These are phyloP conservation scores for Leistus spinibarbis DNA, from an alignment of 2,888 invertebrate species.

Conservation along the genomic window DNA sequence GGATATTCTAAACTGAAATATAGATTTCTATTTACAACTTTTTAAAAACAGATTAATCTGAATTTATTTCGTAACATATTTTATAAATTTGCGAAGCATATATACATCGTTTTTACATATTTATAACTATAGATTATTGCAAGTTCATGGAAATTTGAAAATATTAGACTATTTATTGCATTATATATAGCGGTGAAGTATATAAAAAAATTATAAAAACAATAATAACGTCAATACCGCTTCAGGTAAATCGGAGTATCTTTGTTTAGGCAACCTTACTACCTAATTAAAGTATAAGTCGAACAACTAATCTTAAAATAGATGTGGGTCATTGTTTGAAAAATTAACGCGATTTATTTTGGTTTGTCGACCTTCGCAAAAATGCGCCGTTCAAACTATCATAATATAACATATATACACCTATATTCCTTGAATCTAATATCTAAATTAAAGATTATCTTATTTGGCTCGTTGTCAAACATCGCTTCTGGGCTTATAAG, in stretches of 20 bases:
- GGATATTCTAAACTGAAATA: no score
- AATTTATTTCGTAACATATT: no score
- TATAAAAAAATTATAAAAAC: no score
- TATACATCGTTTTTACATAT: no score
- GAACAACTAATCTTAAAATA: slow-evolving; percentile 6
- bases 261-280: background rate
- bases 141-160: no score
- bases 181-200: no score
- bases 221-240: background rate
- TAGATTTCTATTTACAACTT: no score
- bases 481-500: background rate
- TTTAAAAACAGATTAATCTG: no score
- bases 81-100: no score
- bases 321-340: slow-evolving; percentile 11
- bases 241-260: background rate
- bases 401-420: background rate
- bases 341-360: background rate
- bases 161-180: no score
- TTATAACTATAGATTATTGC: no score
- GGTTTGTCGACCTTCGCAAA: slow-evolving; percentile 8
- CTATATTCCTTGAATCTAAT: slow-evolving; percentile 11
- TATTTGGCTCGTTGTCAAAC: slow-evolving; percentile 3
- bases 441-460: background rate
- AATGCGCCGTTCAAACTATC: slow-evolving; percentile 1
- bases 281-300: background rate